phyloP scores from a whole-genome alignment of 2,888 invertebrate species.

The Eupithecia inturbata region DNA sequence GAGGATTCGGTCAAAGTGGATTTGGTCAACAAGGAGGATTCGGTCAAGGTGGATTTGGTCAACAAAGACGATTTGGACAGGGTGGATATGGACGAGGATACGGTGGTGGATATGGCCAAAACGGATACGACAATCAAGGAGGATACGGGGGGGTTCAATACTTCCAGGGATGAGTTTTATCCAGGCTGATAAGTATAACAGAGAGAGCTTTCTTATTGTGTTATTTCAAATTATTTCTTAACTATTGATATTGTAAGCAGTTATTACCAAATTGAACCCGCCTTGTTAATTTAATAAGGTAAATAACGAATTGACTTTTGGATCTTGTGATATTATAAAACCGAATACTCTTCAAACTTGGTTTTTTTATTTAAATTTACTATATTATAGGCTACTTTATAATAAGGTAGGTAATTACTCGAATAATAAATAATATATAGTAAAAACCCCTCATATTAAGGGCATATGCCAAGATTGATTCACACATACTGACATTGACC shows the following conservation, averaged over 20 bases:
- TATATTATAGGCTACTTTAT: background rate
- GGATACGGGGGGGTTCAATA: slow-evolving; percentile 28
- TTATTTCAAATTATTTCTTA: background rate
- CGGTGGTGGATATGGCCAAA: slow-evolving; percentile 26
- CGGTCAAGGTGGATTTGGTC: slow-evolving; percentile 30
- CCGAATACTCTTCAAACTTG: background rate
- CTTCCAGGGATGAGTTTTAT: background rate
- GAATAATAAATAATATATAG: background rate
- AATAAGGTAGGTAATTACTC: background rate
- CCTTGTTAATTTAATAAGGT: background rate
- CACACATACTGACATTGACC: background rate
- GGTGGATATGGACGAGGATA: slow-evolving; percentile 28
- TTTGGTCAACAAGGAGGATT: slow-evolving; percentile 20
- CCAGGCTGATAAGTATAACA: background rate
- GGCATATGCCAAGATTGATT: background rate
- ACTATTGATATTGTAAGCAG: background rate
- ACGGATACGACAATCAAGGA: slow-evolving; percentile 17
- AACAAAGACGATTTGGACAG: slow-evolving; percentile 10
- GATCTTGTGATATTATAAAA: slow-evolving; percentile 1
- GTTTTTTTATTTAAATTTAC: background rate
- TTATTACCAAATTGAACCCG: background rate
- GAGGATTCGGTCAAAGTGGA: slow-evolving; percentile 29
- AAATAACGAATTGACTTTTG: slow-evolving; percentile 1
- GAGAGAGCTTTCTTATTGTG: background rate
- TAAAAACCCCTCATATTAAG: background rate